Base-by-base conservation (phyloP, 2,888 invertebrate species). In the Liopterus haemorrhoidalis region DNA sequence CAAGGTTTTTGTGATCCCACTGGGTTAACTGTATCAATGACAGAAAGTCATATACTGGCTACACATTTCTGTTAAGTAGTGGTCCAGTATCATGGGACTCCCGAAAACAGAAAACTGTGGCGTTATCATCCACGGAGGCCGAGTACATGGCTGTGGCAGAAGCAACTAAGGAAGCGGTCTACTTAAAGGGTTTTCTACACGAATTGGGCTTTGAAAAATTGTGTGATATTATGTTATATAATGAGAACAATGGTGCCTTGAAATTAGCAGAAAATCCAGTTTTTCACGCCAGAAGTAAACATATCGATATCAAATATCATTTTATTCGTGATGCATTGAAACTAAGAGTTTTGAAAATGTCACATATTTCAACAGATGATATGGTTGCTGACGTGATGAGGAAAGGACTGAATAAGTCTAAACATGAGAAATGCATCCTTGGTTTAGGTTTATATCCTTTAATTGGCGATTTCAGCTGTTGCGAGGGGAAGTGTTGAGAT, bases 311-410 rank as follows among this genome's bases (percentile, higher is more conserved):
- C 4, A 11, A 25, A 5, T 37, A 37, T 20, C 15, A 37, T 22
- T 37, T 37, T 15, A 24, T 37, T 12, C 21, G 24, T 15, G 24
- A 37, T 14, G 37, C 25, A n/a, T 25, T 37, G n/a, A 21, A 49
- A 11, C 5, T 5, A n/a, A 18, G 22, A 21, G 5, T 11, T 9
- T n/a, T 37, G 12, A 22, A 22, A 8, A 22, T 38, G 3, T 8
- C 22, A n/a, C 12, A 38, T 15, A 22, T 38, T 15, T 25, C 38
- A 5, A 38, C 38, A 14, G 24, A 38, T 20, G 24, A 38, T 8
- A 38, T 38, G 38, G 9, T 12, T 30, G 30, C 30, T n/a, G 30
- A 30, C 12, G 12, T 37, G 9, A 12, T 33, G 16, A 33, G 15
- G 5, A 33, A 33, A 14, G 19, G 16, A 33, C 22, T 36, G 4